phyloP scores from a whole-genome alignment of 2,113 vertebrate genomes.

The Alligator mississippiensis region DNA sequence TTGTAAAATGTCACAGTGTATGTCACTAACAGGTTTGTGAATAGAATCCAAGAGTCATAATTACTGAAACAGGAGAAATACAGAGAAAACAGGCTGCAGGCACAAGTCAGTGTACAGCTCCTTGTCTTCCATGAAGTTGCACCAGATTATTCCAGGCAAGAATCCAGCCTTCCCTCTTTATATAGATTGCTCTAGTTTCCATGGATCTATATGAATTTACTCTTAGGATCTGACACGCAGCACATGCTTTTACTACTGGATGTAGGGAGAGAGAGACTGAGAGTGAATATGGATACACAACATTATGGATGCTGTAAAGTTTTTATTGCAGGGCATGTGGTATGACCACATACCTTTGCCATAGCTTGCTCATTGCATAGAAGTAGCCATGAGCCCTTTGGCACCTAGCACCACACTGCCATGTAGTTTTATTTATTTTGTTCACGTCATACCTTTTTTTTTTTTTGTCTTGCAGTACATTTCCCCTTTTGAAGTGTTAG shows the following conservation, averaged over 20 bases:
- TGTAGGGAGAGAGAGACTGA: background rate
- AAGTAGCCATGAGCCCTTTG: background rate
- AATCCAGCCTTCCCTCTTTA: background rate
- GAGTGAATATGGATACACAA: background rate
- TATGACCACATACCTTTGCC: background rate
- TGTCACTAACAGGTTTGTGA: background rate
- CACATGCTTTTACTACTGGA: background rate
- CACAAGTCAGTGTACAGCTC: too few relatives aligned
- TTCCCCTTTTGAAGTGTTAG: constrained; percentile 44
- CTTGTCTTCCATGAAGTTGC: too few relatives aligned
- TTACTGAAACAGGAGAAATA: background rate
- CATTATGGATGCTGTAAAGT: background rate
- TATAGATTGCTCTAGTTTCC: background rate
- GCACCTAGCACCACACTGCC: background rate
- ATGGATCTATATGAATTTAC: background rate
- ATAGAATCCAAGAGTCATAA: background rate
- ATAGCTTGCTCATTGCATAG: background rate
- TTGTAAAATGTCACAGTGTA: background rate
- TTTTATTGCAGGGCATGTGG: background rate
- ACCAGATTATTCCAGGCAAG: background rate
- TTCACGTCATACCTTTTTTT: background rate
- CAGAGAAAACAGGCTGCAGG: rapidly evolving
- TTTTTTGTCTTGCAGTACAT: background rate
- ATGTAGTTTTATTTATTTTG: background rate
- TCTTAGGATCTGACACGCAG: background rate